Base-by-base conservation (phyloP, 2,888 invertebrate genomes). In the Macaria notata region DNA sequence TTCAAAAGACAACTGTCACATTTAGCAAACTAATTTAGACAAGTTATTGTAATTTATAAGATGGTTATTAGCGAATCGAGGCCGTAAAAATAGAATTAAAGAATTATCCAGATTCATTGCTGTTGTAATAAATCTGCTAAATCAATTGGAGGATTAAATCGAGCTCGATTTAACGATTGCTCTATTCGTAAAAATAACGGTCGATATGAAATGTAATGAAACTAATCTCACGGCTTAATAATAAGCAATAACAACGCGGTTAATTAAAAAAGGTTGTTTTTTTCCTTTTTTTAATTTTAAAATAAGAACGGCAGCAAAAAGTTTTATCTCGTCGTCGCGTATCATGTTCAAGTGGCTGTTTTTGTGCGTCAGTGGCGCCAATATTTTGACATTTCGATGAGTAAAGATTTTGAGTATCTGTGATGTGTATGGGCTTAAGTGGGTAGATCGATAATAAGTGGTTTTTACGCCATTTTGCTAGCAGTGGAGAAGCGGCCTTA, bases 1-100 rank as follows among this genome's bases (percentile, higher is more conserved):
- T 19, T 19, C 19, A 19, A 19, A 19, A 19, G 19, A 19, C 19
- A 19, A 19, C 19, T 19, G 19, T 19, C 19, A 19, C 19, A 19
- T 19, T 19, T 19, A 19, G 19, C 19, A 19, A 19, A 19, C 19
- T 19, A 19, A 19, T 19, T 1, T 19, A 19, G 19, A 19, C 19
- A 19, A 19, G 19, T 19, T 19, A 19, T 19, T 1, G 19, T 19
- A 19, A 19, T 19, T 19, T 19, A 19, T 19, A 19, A 75, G 64
- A 59, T 68, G 78, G 80, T 80, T 82, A 83, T 85, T 84, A 88
- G 84, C 81, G 70, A 83, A 86, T 83, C 81, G 80, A 76, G 79
- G 77, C 76, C 83, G 81, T 83, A 81, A 79, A 81, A 84, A 82
- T 78, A 66, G 61, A 84, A 84, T 88, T 82, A 82, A 19, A 19